Conservation (phyloP, 2,888 invertebrate species). For the Callyntrura guangdongensis region DNA sequence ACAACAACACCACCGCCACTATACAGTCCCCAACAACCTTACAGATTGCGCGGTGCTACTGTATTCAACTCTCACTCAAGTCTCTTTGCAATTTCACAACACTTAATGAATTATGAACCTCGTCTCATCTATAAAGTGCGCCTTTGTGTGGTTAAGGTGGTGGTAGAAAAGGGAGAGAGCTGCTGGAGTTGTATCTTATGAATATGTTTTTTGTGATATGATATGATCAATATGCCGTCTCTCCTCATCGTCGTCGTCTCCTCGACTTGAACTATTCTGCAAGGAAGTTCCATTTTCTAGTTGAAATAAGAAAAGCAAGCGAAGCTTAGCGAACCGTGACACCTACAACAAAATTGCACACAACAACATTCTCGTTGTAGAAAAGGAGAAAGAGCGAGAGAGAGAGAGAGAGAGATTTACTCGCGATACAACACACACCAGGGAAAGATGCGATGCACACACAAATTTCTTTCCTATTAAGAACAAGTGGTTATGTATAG, state of each 20-base stretch:
- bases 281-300: slow-evolving; percentile 82
- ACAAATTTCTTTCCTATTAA: slow-evolving; percentile 59
- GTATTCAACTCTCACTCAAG: slow-evolving; percentile 59
- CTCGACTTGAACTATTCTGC: slow-evolving; percentile 65
- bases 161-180: slow-evolving; percentile 16
- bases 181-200: neutral
- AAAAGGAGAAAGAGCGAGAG: neutral
- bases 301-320: slow-evolving; percentile 78
- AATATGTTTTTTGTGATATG: slow-evolving; percentile 54
- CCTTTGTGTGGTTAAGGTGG: slow-evolving; percentile 57
- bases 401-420: neutral
- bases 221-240: slow-evolving; percentile 84
- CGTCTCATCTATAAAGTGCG: slow-evolving; percentile 77
- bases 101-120: slow-evolving; percentile 84
- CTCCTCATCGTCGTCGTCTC: slow-evolving; percentile 36
- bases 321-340: slow-evolving; percentile 74
- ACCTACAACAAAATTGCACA: slow-evolving; percentile 48
- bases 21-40: neutral
- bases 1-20: slow-evolving; percentile 23
- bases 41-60: neutral
- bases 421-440: neutral
- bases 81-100: slow-evolving; percentile 84
- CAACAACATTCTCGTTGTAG: slow-evolving; percentile 21
- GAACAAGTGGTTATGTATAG: slow-evolving; percentile 40
- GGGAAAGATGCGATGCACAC: slow-evolving; percentile 4